Percentiles rank a stretch among this genome's conserved stretches.
Conservation (phyloP, 37 sponge, comb jelly and placozoan genomes). For the Cladorhizidae sp. region DNA sequence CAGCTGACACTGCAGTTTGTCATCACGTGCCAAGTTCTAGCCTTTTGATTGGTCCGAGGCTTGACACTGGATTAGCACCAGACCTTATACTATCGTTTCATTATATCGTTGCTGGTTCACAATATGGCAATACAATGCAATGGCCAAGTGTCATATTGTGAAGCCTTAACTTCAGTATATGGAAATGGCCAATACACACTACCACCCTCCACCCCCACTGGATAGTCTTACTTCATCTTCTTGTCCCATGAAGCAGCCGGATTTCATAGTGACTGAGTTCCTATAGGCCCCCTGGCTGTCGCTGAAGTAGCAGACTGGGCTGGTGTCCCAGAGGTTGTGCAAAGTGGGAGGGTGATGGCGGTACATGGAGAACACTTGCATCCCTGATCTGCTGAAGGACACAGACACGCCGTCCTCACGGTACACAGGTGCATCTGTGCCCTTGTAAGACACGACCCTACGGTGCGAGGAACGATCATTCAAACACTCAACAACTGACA, state of each 20-base stretch:
- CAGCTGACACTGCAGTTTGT: too few species aligned
- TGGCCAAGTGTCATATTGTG: too few species aligned
- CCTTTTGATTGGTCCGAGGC: too few species aligned
- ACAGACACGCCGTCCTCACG: constrained; percentile 41
- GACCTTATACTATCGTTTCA: too few species aligned
- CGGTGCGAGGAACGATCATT: background rate
- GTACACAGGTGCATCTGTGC: background rate
- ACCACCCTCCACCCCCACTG: too few species aligned
- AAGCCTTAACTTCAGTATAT: too few species aligned
- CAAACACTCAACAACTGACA: too few species aligned
- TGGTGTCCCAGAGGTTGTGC: constrained; percentile 1
- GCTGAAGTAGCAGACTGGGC: constrained; percentile 23
- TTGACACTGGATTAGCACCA: too few species aligned
- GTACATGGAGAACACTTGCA: constrained; percentile 36
- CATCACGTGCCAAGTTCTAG: too few species aligned
- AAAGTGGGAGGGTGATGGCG: constrained; percentile 35
- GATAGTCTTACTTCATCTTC: constrained; percentile 61
- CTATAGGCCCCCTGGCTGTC: constrained; percentile 40
- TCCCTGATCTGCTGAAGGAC: constrained; percentile 48
- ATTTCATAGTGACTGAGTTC: constrained; percentile 72
- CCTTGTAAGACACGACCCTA: constrained; percentile 37
- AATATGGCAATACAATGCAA: too few species aligned
- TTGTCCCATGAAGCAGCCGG: constrained; percentile 75
- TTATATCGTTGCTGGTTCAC: too few species aligned
- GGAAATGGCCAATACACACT: too few species aligned